These are phyloP conservation scores for Acleris emargana DNA, from an alignment of 2,888 invertebrate genomes.

Conservation along the genomic window DNA sequence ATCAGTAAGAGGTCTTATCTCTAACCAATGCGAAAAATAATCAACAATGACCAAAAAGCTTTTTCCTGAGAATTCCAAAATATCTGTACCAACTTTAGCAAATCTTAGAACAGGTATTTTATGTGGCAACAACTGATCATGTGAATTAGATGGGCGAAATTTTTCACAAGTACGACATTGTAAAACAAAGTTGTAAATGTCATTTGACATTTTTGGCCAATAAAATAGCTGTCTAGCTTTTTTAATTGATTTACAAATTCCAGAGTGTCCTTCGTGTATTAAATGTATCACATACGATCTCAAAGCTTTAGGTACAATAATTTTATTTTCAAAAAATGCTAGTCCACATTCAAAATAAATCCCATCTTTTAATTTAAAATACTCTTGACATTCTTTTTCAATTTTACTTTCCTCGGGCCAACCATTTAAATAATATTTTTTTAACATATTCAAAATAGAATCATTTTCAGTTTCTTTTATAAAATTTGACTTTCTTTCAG, in stretches of 20 bases:
- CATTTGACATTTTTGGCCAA: constrained; percentile 13
- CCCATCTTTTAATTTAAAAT: constrained; percentile 17
- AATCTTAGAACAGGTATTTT: constrained; percentile 21
- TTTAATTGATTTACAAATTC: constrained; percentile 22
- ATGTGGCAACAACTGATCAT: constrained; percentile 7
- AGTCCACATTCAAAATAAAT: constrained; percentile 34
- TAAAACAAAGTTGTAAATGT: neutral
- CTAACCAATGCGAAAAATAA: constrained; percentile 37
- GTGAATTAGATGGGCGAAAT: constrained; percentile 12
- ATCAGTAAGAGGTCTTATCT: constrained; percentile 24
- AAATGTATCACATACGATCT: constrained; percentile 26
- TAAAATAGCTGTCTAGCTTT: constrained; percentile 31
- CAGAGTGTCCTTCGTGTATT: constrained; percentile 33
- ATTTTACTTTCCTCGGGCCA: constrained; percentile 9
- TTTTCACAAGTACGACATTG: constrained; percentile 24
- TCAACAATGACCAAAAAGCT: constrained; percentile 31
- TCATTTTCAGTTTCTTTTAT: constrained; percentile 5
- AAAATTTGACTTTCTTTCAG: constrained; percentile 26
- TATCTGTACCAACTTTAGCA: constrained; percentile 36
- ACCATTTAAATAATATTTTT: constrained; percentile 12
- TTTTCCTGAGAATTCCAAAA: constrained; percentile 32
- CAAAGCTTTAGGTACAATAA: constrained; percentile 29
- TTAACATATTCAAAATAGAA: neutral
- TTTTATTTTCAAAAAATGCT: constrained; percentile 32
- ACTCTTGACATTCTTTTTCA: neutral